These are phyloP conservation scores for Agrypnia vestita DNA, from an alignment of 1,140 invertebrate species.

Conservation along the genomic window DNA sequence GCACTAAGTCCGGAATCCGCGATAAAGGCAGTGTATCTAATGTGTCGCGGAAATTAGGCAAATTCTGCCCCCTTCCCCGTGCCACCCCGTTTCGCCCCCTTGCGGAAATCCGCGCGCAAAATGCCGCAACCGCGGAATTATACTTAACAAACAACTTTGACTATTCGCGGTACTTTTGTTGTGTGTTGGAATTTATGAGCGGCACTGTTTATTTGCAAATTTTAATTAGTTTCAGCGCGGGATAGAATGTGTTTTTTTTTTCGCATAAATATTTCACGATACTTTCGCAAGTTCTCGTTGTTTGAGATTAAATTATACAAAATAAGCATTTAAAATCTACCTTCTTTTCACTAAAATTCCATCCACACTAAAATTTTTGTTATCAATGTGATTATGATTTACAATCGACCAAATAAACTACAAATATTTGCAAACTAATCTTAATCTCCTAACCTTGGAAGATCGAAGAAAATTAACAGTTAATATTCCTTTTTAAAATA, in stretches of 20 bases:
- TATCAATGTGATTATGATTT: too few relatives aligned
- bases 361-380: too few relatives aligned
- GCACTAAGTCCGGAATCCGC: neutral
- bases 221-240: conserved; percentile 24
- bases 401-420: too few relatives aligned
- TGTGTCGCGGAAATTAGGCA: conserved; percentile 29
- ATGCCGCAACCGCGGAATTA: conserved; percentile 33
- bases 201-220: conserved; percentile 34
- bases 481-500: too few relatives aligned
- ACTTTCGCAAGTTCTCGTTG: too few relatives aligned
- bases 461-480: too few relatives aligned
- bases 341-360: too few relatives aligned
- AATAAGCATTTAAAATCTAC: too few relatives aligned
- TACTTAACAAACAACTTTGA: conserved; percentile 44
- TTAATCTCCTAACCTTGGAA: too few relatives aligned
- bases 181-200: conserved; percentile 24
- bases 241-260: neutral
- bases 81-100: neutral
- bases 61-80: neutral
- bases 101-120: conserved; percentile 32
- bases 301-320: too few relatives aligned
- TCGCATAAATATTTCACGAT: too few relatives aligned
- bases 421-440: too few relatives aligned
- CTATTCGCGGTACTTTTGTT: conserved; percentile 42
- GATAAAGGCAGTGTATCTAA: conserved; percentile 15